Percentiles rank a stretch among this genome's conserved stretches.
Evolutionary conservation across 2,113 vertebrate species (phyloP).

Genomic region (Sula dactylatra): DNA sequence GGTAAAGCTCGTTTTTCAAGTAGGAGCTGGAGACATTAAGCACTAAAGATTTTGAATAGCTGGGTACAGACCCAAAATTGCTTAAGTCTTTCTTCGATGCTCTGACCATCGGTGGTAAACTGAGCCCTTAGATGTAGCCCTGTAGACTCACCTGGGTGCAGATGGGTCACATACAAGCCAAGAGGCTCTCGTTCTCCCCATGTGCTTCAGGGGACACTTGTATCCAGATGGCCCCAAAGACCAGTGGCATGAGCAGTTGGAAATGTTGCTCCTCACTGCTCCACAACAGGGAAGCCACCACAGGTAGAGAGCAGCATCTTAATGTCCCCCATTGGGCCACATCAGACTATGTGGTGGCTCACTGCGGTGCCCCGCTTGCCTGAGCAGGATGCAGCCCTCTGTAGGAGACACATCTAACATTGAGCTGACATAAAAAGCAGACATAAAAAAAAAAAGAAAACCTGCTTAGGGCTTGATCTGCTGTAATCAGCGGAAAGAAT

Average conservation of each 20-base stretch:
- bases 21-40: not conserved
- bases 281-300: not conserved
- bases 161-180: not conserved
- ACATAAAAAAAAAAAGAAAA: slow-evolving; percentile 19
- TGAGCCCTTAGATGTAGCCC: not conserved
- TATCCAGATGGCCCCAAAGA: not conserved
- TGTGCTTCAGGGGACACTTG: not conserved
- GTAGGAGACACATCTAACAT: not conserved
- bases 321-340: fast-evolving
- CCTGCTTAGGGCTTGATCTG: slow-evolving; percentile 43
- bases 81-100: not conserved
- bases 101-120: not conserved
- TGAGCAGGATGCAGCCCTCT: not conserved
- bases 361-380: fast-evolving
- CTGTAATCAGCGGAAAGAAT: slow-evolving; percentile 64
- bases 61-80: not conserved
- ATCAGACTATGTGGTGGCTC: fast-evolving
- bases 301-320: not conserved
- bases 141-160: not conserved
- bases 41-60: not conserved
- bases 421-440: not conserved
- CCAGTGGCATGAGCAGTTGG: not conserved
- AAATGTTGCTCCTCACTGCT: not conserved
- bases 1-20: not conserved
- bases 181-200: not conserved